Evolutionary conservation across 2,797 vertebrate genomes (phyloP).

Genomic region (Rhynchonycteris naso): DNA sequence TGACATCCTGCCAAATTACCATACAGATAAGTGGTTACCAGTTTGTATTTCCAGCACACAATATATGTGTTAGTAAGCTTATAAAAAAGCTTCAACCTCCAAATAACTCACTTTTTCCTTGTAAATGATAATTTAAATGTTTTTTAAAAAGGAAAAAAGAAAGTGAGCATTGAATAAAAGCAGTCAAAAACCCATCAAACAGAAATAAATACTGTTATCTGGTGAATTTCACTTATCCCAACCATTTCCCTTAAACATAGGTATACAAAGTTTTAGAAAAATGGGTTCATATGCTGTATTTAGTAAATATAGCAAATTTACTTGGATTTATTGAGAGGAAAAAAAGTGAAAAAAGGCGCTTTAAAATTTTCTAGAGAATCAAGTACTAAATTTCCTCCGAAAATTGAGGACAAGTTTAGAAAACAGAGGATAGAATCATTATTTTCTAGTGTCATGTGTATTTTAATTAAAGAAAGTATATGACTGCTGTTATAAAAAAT

Average conservation of each 20-base stretch:
- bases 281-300: not conserved
- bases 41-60: not conserved
- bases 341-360: conserved; percentile 36
- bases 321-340: not conserved
- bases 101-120: conserved; percentile 18
- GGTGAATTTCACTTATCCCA: conserved; percentile 30
- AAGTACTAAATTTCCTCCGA: not conserved
- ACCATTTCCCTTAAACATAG: not conserved
- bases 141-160: not conserved
- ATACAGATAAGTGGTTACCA: not conserved
- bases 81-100: conserved; percentile 7
- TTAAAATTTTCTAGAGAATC: not conserved
- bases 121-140: conserved; percentile 24
- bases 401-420: not conserved
- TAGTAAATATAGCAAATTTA: conserved; percentile 28
- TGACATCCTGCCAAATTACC: not conserved
- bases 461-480: not conserved
- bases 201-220: conserved; percentile 47
- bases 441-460: conserved; percentile 11
- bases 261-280: conserved; percentile 3
- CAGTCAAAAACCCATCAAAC: not conserved
- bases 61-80: conserved; percentile 1
- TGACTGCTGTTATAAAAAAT: not conserved
- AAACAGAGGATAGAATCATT: not conserved
- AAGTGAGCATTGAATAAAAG: not conserved